A percentile compares a stretch with the other conserved stretches of the same genome.
phyloP scores from a whole-genome alignment of 1,140 invertebrate species.

The Drosophila santomea region DNA sequence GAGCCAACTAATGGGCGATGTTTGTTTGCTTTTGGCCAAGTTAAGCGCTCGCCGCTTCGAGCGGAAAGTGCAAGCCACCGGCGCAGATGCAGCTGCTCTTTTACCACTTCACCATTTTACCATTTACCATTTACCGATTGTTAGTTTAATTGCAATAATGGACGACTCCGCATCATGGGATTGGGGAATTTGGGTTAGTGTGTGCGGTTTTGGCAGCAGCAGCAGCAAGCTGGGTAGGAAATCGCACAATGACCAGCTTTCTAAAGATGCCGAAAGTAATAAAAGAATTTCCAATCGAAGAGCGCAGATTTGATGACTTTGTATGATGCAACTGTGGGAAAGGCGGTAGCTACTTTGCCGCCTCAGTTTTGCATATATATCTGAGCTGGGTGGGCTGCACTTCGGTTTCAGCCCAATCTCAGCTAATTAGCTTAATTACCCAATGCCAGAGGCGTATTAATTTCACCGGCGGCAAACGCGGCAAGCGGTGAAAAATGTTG shows the following conservation, averaged over 20 bases:
- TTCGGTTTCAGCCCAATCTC: conserved; percentile 43
- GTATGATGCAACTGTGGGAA: conserved; percentile 49
- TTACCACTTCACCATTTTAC: conserved; percentile 23
- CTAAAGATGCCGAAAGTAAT: background rate
- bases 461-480: conserved; percentile 49
- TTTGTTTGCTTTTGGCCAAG: conserved; percentile 72
- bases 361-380: conserved; percentile 16
- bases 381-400: conserved; percentile 54
- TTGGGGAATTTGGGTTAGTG: conserved; percentile 67
- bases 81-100: conserved; percentile 52
- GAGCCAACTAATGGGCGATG: conserved; percentile 63
- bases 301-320: background rate
- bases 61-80: conserved; percentile 64
- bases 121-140: conserved; percentile 36
- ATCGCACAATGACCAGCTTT: conserved; percentile 30
- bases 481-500: conserved; percentile 56
- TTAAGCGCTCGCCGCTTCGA: conserved; percentile 49
- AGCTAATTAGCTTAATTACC: conserved; percentile 78
- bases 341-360: conserved; percentile 12
- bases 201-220: conserved; percentile 49
- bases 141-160: conserved; percentile 63
- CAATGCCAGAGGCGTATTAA: conserved; percentile 51
- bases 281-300: conserved; percentile 13
- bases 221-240: conserved; percentile 30
- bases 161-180: conserved; percentile 29